Conservation (phyloP, 2,113 vertebrate species). For the Acrocephalus arundinaceus region DNA sequence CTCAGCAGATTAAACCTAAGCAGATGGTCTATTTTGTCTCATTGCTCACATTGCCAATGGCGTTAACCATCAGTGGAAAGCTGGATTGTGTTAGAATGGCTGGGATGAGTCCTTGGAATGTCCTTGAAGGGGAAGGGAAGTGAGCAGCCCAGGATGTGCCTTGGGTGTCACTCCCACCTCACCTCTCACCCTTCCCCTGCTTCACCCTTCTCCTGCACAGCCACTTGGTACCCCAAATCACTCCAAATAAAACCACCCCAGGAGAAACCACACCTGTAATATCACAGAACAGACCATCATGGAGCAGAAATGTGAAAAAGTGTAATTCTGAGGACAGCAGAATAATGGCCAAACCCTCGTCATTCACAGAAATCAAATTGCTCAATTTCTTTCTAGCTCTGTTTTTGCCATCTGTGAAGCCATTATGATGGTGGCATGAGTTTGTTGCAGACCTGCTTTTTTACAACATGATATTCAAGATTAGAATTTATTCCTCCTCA, state of each 20-base stretch:
- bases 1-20: background rate
- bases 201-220: background rate
- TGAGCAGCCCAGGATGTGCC: fast-evolving
- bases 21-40: fast-evolving
- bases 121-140: background rate
- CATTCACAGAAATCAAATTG: background rate
- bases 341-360: background rate
- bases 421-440: fast-evolving
- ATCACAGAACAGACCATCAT: background rate
- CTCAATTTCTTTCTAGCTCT: background rate
- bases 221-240: background rate
- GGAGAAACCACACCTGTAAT: background rate
- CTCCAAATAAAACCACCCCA: background rate
- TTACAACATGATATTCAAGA: background rate
- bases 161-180: fast-evolving
- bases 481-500: background rate
- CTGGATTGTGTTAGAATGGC: fast-evolving
- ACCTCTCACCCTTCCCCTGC: fast-evolving
- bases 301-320: background rate
- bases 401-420: background rate
- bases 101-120: background rate
- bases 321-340: background rate
- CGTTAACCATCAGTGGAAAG: background rate
- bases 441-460: background rate
- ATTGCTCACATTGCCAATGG: fast-evolving